Evolutionary conservation across 2,888 invertebrate species (phyloP).

Genomic region (Dioctria linearis): DNA sequence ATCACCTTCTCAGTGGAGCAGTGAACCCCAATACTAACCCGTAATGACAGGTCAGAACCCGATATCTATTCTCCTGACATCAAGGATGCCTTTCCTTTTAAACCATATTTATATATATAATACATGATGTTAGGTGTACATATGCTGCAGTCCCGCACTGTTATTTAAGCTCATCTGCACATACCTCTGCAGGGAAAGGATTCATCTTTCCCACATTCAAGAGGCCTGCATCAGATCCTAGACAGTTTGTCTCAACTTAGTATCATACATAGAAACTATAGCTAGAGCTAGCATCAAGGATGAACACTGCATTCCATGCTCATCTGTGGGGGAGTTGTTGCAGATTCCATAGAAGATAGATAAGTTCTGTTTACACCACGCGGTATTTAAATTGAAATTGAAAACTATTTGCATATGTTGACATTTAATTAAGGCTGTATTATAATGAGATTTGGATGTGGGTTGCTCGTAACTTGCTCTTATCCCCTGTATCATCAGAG

Average conservation of each 20-base stretch:
- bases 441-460: constrained; percentile 63
- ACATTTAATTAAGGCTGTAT: constrained; percentile 65
- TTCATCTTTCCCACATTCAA: background rate
- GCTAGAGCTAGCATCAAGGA: background rate
- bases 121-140: constrained; percentile 11
- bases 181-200: constrained; percentile 26
- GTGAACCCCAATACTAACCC: constrained; percentile 3
- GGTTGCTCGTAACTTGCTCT: background rate
- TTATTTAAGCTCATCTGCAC: constrained; percentile 27
- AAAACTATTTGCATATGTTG: constrained; percentile 64
- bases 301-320: background rate
- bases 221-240: background rate
- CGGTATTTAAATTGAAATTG: constrained; percentile 51
- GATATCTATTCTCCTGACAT: constrained; percentile 11
- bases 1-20: background rate
- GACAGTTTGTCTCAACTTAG: background rate
- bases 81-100: constrained; percentile 21
- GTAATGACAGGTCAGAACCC: constrained; percentile 29
- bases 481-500: background rate
- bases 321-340: too few relatives aligned
- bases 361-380: constrained; percentile 41
- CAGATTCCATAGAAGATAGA: constrained; percentile 15
- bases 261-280: constrained; percentile 11
- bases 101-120: constrained; percentile 13
- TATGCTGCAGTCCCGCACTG: background rate